Evolutionary conservation across 2,888 invertebrate genomes (phyloP).

Genomic region (Tetanocera ferruginea): DNA sequence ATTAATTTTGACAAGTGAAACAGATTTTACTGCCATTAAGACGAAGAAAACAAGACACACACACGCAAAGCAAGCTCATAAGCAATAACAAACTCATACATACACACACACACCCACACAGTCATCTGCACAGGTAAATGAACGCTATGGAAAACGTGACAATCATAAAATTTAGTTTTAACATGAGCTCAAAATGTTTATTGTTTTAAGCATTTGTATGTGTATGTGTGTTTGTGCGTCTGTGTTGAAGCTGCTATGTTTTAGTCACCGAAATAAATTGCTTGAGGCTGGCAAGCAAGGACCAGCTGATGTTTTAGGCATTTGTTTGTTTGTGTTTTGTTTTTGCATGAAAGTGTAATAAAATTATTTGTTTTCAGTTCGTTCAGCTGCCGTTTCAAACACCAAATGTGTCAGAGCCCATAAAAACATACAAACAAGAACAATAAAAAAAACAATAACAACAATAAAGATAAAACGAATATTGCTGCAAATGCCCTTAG

Average conservation of each 20-base stretch:
- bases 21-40: not conserved
- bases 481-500: too few species aligned
- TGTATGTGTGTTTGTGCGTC: not conserved
- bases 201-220: not conserved
- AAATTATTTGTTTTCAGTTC: too few species aligned
- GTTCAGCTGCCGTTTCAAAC: too few species aligned
- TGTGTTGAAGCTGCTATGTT: not conserved
- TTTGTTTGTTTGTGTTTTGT: too few species aligned
- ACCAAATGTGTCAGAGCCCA: too few species aligned
- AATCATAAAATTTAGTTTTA: conserved; percentile 44
- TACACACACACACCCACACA: not conserved
- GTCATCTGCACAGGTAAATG: not conserved
- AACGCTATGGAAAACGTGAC: conserved; percentile 35
- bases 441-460: conserved; percentile 7
- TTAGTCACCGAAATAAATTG: not conserved
- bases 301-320: not conserved
- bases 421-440: not conserved
- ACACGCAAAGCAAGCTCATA: not conserved
- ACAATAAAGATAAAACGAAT: not conserved
- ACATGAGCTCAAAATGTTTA: not conserved
- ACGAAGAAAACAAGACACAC: not conserved
- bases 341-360: not conserved
- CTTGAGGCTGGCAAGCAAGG: not conserved
- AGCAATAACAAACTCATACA: not conserved
- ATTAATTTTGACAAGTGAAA: conserved; percentile 16